Evolutionary conservation across 2,113 vertebrate genomes (phyloP).

Genomic region (Sinocyclocheilus anophthalmus): DNA sequence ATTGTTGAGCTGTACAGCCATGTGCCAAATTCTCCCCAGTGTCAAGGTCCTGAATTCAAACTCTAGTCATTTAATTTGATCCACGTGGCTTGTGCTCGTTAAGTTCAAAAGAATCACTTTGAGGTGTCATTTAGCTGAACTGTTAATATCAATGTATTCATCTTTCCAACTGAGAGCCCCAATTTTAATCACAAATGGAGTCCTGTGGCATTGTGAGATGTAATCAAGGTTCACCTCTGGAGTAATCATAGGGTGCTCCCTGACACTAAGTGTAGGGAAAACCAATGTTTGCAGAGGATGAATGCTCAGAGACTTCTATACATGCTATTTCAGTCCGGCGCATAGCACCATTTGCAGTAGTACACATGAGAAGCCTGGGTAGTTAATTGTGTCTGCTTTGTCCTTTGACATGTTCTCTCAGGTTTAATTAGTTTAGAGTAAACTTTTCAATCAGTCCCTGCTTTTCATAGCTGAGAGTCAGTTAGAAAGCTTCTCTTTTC

Average conservation of each 20-base stretch:
- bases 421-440: slow-evolving; percentile 59
- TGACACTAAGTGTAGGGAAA: neutral
- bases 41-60: neutral
- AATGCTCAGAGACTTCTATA: neutral
- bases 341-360: neutral
- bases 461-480: slow-evolving; percentile 12
- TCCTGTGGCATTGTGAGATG: slow-evolving; percentile 41
- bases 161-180: slow-evolving; percentile 40
- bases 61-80: slow-evolving; percentile 4
- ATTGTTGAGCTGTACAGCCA: neutral
- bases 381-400: slow-evolving; percentile 48
- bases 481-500: slow-evolving; percentile 11
- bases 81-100: slow-evolving; percentile 40
- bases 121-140: slow-evolving; percentile 47
- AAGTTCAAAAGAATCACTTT: slow-evolving; percentile 37
- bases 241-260: slow-evolving; percentile 30
- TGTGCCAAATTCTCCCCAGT: neutral
- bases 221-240: slow-evolving; percentile 47
- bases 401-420: slow-evolving; percentile 47
- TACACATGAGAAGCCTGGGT: slow-evolving; percentile 18
- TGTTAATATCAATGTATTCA: slow-evolving; percentile 50
- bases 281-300: neutral
- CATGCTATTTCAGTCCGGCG: slow-evolving; percentile 22
- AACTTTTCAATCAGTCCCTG: slow-evolving; percentile 51
- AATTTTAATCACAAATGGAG: slow-evolving; percentile 48